Base-by-base conservation (phyloP, 2,113 vertebrate genomes). In the Amia ocellicauda region DNA sequence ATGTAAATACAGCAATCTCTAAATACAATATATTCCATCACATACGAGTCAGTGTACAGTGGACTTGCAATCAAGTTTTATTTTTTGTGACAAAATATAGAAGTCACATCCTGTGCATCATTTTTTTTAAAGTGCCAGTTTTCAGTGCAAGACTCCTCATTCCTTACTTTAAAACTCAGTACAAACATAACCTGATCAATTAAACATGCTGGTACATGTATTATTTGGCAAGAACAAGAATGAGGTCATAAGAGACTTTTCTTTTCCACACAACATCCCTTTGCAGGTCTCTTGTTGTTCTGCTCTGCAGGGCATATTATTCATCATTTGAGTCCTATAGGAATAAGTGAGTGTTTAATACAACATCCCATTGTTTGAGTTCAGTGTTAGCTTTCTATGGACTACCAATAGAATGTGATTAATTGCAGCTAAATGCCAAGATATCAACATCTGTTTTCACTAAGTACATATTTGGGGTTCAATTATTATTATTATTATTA, bases 131-230 rank as follows among this genome's bases (percentile, higher is more conserved):
- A n/a, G n/a, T n/a, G n/a, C n/a, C n/a, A n/a, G n/a, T 55, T 63
- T 52, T 62, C 20, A 40, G 28, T 28, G 4, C n/a, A n/a, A 45
- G 40, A 26, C 28, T 27, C 5, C 27, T 59, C 42, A 29, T 56
- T n/a, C 27, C 51, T 81, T 83, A 83, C 71, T 70, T 83, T 78
- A 73, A 81, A 80, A 83, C 83, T 81, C 83, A 70, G 74, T 78
- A 74, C 70, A 85, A 85, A 74, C 71, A 85, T 80, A 81, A 77
- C 26, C 64, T 65, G 60, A 80, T 88, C 67, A 86, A 86, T 85
- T 83, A 86, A 86, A 83, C 70, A 82, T 78, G 54, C 7, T 69
- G 74, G 72, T 72, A 56, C 71, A 74, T 70, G 65, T 64, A 74
- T 66, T 83, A 84, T 82, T 81, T 74, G 82, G 78, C 76, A 83